These are phyloP conservation scores for Pararge aegeria DNA, from an alignment of 1,140 invertebrate species.

Conservation along the genomic window DNA sequence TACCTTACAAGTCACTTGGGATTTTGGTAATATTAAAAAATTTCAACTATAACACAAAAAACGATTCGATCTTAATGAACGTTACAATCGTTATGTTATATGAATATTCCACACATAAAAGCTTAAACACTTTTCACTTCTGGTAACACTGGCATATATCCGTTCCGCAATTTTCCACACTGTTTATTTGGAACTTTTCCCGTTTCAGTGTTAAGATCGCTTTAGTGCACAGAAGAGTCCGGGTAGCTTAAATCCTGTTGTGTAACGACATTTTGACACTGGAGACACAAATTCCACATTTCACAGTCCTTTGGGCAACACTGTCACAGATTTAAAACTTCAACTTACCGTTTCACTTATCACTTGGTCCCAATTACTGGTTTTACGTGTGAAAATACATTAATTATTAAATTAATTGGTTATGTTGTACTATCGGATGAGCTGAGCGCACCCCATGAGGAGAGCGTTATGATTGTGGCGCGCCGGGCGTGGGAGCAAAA, in stretches of 20 bases:
- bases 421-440: conserved; percentile 63
- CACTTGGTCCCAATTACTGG: conserved; percentile 71
- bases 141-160: conserved; percentile 51
- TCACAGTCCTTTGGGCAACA: conserved; percentile 59
- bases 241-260: conserved; percentile 39
- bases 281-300: conserved; percentile 61
- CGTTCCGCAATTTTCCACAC: conserved; percentile 19
- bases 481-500: conserved; percentile 69
- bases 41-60: too few species aligned
- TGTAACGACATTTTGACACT: conserved; percentile 46
- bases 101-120: too few species aligned
- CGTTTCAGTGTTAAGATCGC: conserved; percentile 9
- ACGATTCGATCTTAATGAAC: too few species aligned
- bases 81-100: too few species aligned
- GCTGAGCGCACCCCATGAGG: conserved; percentile 75
- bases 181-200: conserved; percentile 14
- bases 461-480: conserved; percentile 62
- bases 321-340: conserved; percentile 48
- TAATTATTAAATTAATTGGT: conserved; percentile 60
- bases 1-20: too few species aligned
- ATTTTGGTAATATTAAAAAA: too few species aligned
- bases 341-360: conserved; percentile 76
- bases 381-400: conserved; percentile 49
- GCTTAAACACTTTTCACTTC: conserved; percentile 39
- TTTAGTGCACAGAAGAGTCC: conserved; percentile 10